These are phyloP conservation scores for Odontophorus gujanensis DNA, from an alignment of 2,113 vertebrate genomes.

Conservation along the genomic window DNA sequence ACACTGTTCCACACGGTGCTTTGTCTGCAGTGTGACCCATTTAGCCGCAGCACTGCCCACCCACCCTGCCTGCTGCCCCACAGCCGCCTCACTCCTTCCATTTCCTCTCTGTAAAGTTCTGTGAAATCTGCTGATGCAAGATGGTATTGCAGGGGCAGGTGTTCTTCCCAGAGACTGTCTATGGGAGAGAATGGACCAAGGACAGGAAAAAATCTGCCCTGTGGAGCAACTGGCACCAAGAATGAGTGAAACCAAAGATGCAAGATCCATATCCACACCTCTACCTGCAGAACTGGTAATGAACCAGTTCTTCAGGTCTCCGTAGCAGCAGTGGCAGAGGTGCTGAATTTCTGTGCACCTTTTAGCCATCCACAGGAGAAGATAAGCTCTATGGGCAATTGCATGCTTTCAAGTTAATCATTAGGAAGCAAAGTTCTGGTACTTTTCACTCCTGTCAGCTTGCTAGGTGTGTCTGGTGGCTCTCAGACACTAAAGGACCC, in stretches of 20 bases:
- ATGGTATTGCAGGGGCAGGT: neutral
- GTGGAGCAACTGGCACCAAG: neutral
- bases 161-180: neutral
- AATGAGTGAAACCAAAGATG: constrained; percentile 4
- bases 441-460: neutral
- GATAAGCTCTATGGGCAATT: neutral
- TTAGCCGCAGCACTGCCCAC: neutral
- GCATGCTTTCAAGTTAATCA: neutral
- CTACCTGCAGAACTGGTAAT: neutral
- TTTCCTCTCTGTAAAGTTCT: neutral
- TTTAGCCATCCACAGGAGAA: neutral
- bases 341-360: neutral
- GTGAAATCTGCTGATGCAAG: neutral
- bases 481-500: neutral
- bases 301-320: constrained; percentile 30
- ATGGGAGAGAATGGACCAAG: neutral
- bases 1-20: neutral
- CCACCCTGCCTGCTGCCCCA: neutral
- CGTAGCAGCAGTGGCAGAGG: neutral
- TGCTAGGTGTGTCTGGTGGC: neutral
- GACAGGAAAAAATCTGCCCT: neutral
- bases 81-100: neutral
- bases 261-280: neutral
- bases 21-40: neutral
- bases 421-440: neutral